These are phyloP conservation scores for Dipodomys merriami DNA, from an alignment of 2,113 vertebrate species.

Conservation along the genomic window DNA sequence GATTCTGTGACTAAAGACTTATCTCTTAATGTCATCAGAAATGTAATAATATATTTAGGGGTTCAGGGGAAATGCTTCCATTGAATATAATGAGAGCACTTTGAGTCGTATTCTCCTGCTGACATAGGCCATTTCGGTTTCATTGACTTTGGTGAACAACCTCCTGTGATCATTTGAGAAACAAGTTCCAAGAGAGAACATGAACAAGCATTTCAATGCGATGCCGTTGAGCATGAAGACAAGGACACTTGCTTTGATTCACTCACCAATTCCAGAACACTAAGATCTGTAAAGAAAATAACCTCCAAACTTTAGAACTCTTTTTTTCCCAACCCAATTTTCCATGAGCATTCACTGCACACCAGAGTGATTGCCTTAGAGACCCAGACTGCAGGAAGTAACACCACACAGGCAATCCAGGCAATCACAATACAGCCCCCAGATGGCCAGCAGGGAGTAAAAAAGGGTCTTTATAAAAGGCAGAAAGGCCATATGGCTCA, in stretches of 20 bases:
- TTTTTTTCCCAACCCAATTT: background rate
- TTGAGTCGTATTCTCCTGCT: slow-evolving; percentile 69
- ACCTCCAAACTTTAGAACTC: background rate
- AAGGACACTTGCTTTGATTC: background rate
- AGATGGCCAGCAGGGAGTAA: background rate
- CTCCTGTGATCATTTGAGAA: slow-evolving; percentile 49
- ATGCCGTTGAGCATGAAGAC: background rate
- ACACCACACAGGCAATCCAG: background rate
- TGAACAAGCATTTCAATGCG: background rate
- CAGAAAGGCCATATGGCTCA: background rate
- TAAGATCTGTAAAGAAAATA: slow-evolving; percentile 16
- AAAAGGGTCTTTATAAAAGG: background rate
- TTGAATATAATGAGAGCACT: slow-evolving; percentile 55
- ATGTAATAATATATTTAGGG: slow-evolving; percentile 63
- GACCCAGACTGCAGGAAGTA: background rate
- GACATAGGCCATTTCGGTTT: slow-evolving; percentile 71
- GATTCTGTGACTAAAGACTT: slow-evolving; percentile 61
- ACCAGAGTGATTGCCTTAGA: background rate
- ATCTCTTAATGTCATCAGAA: slow-evolving; percentile 72
- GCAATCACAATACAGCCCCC: background rate
- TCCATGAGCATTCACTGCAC: background rate
- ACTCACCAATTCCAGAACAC: background rate
- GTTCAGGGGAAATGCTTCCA: slow-evolving; percentile 66
- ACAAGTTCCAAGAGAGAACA: slow-evolving; percentile 57
- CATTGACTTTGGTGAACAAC: slow-evolving; percentile 72